Evolutionary conservation across 2,888 invertebrate genomes (phyloP), one percentile per base, ranked within the genome.

Genomic region (Troides oblongomaculatus): DNA sequence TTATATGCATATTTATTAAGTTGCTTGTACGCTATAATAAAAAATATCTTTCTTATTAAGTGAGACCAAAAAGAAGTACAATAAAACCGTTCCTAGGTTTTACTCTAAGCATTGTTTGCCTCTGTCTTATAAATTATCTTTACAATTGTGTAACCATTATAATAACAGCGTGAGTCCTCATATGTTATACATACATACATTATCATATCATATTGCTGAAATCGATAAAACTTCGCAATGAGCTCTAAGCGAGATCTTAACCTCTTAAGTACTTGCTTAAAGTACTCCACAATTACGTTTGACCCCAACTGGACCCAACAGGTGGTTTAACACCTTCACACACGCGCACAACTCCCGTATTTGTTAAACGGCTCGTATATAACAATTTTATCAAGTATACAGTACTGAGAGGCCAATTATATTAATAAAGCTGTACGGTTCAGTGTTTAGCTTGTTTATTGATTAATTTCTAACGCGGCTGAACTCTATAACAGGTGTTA

Each of bases 361-460:
- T 39, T 61, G 64, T 64, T 60, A 66, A 50, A 62, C 50, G 21
- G 25, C 66, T 66, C 62, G 58, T 66, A 66, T 66, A 66, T 56
- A 36, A 57, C 25, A n/a, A 62, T 65, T 65, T 65, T 65, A 66
- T 62, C 50, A 66, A 70, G 58, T 57, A 21, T 53, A 64, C 25
- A 39, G 17, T 61, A 57, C 25, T 58, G 39, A 39, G 62, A 66
- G 23, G 30, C 25, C 58, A 66, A 69, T 58, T 65, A 69, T 62
- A 46, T 46, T 58, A 62, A 69, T 69, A 50, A 50, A 50, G 62
- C 21, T 57, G 61, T 69, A 46, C n/a, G 17, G 25, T 30, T 25
- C 53, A 59, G 60, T 69, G 69, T 62, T 61, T 53, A 43, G 53
- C 46, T 25, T 30, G 62, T 14, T 62, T 58, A 63, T 68, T 57